Percentiles rank a stretch among this genome's conserved stretches.
phyloP scores from a whole-genome alignment of 2,888 invertebrate genomes.

The Hydraecia micacea region DNA sequence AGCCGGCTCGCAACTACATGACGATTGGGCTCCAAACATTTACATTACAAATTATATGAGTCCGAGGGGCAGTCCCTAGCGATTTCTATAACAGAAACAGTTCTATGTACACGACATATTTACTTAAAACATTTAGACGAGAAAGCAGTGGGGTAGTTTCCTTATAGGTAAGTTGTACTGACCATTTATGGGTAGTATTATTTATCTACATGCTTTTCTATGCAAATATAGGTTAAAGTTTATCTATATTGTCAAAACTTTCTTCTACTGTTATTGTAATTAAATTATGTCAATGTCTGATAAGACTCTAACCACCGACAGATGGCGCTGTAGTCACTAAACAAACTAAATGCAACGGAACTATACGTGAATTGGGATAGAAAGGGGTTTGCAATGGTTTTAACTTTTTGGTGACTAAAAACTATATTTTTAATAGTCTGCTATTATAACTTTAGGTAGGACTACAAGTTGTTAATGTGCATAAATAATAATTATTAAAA shows the following conservation, averaged over 20 bases:
- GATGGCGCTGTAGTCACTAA: constrained; percentile 6
- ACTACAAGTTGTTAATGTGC: neutral
- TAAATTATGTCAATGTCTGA: neutral
- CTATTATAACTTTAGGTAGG: neutral
- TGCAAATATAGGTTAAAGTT: neutral
- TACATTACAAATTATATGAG: constrained; percentile 79
- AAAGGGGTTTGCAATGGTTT: neutral
- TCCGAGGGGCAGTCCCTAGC: constrained; percentile 71
- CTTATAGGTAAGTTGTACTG: constrained; percentile 3
- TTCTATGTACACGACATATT: constrained; percentile 40
- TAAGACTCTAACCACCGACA: neutral
- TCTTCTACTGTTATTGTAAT: neutral
- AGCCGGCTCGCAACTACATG: constrained; percentile 38
- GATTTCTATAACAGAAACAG: constrained; percentile 61
- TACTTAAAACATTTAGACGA: constrained; percentile 49
- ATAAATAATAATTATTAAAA: neutral
- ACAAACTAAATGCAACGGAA: neutral
- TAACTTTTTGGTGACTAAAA: neutral
- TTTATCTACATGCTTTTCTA: neutral
- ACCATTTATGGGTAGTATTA: neutral
- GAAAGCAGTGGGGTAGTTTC: constrained; percentile 5
- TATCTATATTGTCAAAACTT: neutral
- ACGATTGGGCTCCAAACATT: constrained; percentile 52
- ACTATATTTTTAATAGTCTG: neutral
- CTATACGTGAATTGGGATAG: neutral